These are phyloP conservation scores for Aix galericulata DNA, from an alignment of 2,113 vertebrate genomes.

Conservation along the genomic window DNA sequence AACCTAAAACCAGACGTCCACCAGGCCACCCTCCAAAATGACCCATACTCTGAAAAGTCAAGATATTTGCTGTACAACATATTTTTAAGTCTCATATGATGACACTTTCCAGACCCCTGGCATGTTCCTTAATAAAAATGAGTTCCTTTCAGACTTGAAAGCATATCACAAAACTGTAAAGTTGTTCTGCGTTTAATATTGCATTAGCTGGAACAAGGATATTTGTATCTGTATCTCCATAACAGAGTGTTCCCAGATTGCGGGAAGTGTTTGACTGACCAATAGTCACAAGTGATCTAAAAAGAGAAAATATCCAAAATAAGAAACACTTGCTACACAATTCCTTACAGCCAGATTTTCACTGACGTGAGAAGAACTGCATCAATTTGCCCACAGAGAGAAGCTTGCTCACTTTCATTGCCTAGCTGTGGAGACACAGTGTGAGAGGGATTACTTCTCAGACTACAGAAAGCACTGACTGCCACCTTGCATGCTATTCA, in stretches of 20 bases:
- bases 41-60: conserved; percentile 27
- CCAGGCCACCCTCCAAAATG: background rate
- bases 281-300: background rate
- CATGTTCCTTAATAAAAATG: conserved; percentile 48
- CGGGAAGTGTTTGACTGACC: conserved; percentile 5
- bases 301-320: conserved; percentile 17
- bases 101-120: conserved; percentile 48
- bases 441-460: background rate
- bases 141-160: conserved; percentile 55
- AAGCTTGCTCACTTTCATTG: background rate
- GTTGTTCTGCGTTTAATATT: conserved; percentile 42
- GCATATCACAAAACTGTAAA: background rate
- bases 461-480: background rate
- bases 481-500: background rate
- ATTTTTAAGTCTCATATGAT: conserved; percentile 24
- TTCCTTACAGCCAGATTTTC: background rate
- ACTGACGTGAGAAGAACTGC: background rate
- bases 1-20: conserved; percentile 21
- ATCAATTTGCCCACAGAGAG: background rate
- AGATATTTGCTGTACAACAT: background rate
- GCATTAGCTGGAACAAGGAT: conserved; percentile 46
- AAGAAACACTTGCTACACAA: background rate
- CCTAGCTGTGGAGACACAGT: background rate
- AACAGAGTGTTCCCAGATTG: conserved; percentile 46
- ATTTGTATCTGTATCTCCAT: background rate